Evolutionary conservation across 2,888 invertebrate species (phyloP).

Genomic region (Palloptera scutellata): DNA sequence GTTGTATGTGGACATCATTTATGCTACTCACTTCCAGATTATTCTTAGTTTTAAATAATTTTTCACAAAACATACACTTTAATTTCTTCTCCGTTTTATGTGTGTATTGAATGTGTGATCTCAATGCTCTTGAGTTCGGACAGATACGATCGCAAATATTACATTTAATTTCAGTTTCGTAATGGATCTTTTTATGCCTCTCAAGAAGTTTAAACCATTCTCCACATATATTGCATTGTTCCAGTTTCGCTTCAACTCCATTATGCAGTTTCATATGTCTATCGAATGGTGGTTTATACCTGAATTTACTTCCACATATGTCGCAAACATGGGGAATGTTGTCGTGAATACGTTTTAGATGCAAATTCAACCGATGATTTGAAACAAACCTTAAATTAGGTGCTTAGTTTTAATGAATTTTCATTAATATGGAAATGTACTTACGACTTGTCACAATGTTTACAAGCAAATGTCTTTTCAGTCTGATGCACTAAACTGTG

Average conservation of each 20-base stretch:
- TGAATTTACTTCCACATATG: conserved; percentile 52
- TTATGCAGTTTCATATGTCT: conserved; percentile 49
- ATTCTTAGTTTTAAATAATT: not conserved
- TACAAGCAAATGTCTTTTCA: not conserved
- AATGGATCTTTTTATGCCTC: no score
- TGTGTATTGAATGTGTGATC: not conserved
- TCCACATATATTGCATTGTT: conserved; percentile 46
- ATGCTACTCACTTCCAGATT: not conserved
- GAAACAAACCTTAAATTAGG: conserved; percentile 43
- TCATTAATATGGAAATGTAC: not conserved
- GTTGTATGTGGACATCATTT: no score
- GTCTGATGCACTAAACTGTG: conserved; percentile 5
- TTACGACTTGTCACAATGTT: no score
- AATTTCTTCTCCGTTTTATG: not conserved
- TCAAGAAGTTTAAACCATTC: conserved; percentile 45
- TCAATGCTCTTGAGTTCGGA: not conserved
- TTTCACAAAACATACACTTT: not conserved
- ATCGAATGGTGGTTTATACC: conserved; percentile 52
- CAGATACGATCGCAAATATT: conserved; percentile 2
- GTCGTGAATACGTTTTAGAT: conserved; percentile 51
- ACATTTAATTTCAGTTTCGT: not conserved
- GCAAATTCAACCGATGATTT: conserved; percentile 46
- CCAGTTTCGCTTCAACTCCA: conserved; percentile 48
- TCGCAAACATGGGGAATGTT: conserved; percentile 52
- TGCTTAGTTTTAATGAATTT: no score